These are phyloP conservation scores for Sphaeramia orbicularis DNA, from an alignment of 2,797 vertebrate species.

Conservation along the genomic window DNA sequence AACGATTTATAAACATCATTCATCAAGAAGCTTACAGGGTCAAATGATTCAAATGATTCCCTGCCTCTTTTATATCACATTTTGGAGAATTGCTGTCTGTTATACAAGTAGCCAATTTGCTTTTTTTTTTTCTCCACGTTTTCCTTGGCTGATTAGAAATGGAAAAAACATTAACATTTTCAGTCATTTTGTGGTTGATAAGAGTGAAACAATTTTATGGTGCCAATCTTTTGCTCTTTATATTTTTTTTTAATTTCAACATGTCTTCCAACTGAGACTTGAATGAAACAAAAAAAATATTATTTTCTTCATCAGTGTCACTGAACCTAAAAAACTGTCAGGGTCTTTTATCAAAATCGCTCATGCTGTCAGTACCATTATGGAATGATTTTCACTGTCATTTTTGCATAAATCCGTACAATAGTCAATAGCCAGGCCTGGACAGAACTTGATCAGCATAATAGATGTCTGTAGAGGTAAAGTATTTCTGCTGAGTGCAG, in stretches of 20 bases:
- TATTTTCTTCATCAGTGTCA: background rate
- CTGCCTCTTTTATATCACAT: background rate
- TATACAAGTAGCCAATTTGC: background rate
- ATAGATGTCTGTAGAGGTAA: constrained; percentile 38
- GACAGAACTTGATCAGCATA: constrained; percentile 51
- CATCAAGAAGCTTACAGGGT: background rate
- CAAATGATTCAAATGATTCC: background rate
- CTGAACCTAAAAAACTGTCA: background rate
- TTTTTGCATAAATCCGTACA: constrained; percentile 38
- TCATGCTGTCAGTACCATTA: constrained; percentile 10
- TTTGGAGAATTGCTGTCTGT: background rate
- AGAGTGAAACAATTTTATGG: background rate
- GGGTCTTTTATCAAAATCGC: constrained; percentile 27
- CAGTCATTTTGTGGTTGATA: constrained; percentile 6
- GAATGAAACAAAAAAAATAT: no score
- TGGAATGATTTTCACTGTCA: constrained; percentile 25
- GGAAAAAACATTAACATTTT: background rate
- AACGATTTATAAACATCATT: background rate
- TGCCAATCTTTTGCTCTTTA: no score
- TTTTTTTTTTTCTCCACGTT: background rate
- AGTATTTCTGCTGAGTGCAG: constrained; percentile 62
- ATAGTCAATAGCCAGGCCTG: constrained; percentile 33
- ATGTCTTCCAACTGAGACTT: background rate
- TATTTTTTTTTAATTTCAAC: constrained; percentile 20
- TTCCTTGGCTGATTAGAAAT: background rate